These are phyloP conservation scores for Timandra comae DNA, from an alignment of 2,888 invertebrate species.

Conservation along the genomic window DNA sequence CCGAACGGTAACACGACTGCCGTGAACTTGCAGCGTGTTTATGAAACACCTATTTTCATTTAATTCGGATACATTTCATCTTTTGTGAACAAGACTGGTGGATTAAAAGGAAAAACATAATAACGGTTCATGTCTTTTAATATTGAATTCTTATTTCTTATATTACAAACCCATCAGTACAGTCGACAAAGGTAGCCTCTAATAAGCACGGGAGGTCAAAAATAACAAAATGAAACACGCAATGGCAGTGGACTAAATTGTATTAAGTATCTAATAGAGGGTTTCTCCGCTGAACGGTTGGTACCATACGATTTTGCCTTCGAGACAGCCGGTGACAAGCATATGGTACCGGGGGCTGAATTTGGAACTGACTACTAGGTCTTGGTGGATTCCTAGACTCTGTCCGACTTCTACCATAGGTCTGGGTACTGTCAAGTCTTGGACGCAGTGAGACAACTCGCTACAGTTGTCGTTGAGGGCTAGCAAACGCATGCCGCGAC, in stretches of 20 bases:
- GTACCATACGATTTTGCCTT: slow-evolving; percentile 93
- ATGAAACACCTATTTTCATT: too few species aligned
- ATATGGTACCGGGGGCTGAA: slow-evolving; percentile 92
- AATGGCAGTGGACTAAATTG: slow-evolving; percentile 9
- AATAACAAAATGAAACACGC: slow-evolving; percentile 4
- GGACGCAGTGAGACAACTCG: slow-evolving; percentile 80
- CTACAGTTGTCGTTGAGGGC: slow-evolving; percentile 86
- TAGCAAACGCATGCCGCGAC: slow-evolving; percentile 89
- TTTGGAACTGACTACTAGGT: slow-evolving; percentile 91
- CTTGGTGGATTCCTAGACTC: slow-evolving; percentile 83
- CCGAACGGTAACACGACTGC: too few species aligned
- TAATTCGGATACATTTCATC: too few species aligned
- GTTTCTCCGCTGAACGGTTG: slow-evolving; percentile 79
- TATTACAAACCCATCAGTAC: too few species aligned
- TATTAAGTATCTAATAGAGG: slow-evolving; percentile 33
- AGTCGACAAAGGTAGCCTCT: too few species aligned
- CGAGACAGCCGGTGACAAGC: slow-evolving; percentile 92
- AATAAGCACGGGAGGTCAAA: too few species aligned
- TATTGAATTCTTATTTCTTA: too few species aligned
- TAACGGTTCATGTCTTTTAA: too few species aligned
- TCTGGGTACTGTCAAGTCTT: slow-evolving; percentile 18
- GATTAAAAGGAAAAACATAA: too few species aligned
- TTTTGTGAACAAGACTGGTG: too few species aligned
- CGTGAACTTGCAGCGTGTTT: too few species aligned
- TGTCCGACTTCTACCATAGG: slow-evolving; percentile 78